These are phyloP conservation scores for Nipponia nippon DNA, from an alignment of 2,113 vertebrate genomes.

Conservation along the genomic window DNA sequence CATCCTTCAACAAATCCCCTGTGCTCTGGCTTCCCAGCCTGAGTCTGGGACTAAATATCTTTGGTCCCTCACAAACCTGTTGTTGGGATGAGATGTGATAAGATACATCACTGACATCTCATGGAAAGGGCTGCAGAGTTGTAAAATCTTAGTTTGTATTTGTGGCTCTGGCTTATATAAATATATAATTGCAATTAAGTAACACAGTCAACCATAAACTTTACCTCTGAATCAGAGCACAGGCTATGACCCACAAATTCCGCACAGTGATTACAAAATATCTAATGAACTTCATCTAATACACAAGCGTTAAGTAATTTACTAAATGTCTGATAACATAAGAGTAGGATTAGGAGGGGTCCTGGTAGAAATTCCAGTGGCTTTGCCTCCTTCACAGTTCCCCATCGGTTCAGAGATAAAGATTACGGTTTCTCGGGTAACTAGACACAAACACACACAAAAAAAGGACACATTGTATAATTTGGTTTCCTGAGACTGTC, in stretches of 20 bases:
- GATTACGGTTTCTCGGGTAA: slow-evolving; percentile 88
- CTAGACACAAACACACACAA: slow-evolving; percentile 69
- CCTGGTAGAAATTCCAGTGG: slow-evolving; percentile 54
- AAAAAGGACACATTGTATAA: slow-evolving; percentile 68
- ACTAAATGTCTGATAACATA: slow-evolving; percentile 45
- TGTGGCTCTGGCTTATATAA: not conserved
- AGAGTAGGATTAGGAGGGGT: slow-evolving; percentile 50
- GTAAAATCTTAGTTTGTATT: not conserved
- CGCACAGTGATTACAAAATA: not conserved
- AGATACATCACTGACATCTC: not conserved
- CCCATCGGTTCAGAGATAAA: slow-evolving; percentile 74
- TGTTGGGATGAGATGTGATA: not conserved
- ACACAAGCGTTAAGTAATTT: slow-evolving; percentile 33
- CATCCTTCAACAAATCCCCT: not conserved
- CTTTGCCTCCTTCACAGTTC: slow-evolving; percentile 63
- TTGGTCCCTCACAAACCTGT: not conserved
- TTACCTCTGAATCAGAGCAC: not conserved
- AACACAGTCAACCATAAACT: not conserved
- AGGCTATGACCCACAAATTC: not conserved
- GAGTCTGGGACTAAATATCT: not conserved
- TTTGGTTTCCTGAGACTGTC: slow-evolving; percentile 62
- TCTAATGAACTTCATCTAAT: not conserved
- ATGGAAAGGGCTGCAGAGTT: not conserved
- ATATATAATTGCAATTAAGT: not conserved
- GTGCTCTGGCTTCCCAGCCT: not conserved